Percentiles rank a stretch among this genome's conserved stretches.
These are phyloP conservation scores for Atethmia centrago DNA, from an alignment of 2,888 invertebrate genomes.

Conservation along the genomic window DNA sequence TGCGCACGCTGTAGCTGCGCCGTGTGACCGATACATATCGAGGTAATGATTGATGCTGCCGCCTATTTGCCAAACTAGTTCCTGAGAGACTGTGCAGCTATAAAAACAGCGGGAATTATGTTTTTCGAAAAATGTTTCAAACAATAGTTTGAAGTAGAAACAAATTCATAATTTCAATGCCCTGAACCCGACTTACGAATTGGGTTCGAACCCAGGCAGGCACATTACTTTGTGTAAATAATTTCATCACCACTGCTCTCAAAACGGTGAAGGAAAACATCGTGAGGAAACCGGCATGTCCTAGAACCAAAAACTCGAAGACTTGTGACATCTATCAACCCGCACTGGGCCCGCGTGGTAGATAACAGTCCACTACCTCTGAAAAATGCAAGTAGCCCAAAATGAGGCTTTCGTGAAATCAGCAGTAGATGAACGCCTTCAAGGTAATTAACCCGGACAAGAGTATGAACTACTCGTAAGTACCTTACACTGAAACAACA, in stretches of 20 bases:
- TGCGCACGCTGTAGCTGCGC: slow-evolving; percentile 57
- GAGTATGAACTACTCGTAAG: neutral
- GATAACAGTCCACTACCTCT: no score
- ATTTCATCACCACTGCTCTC: no score
- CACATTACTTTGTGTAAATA: no score
- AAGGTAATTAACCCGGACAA: neutral
- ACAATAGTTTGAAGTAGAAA: neutral
- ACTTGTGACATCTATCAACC: no score
- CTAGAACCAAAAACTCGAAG: no score
- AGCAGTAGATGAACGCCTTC: neutral
- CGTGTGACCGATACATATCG: slow-evolving; percentile 87
- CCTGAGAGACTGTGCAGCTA: slow-evolving; percentile 52
- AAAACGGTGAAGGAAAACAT: no score
- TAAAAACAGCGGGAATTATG: slow-evolving; percentile 15
- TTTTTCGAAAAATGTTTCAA: neutral
- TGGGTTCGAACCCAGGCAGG: no score
- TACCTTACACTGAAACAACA: neutral
- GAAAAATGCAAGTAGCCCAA: neutral
- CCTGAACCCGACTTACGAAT: no score
- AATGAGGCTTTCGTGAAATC: neutral
- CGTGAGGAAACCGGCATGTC: no score
- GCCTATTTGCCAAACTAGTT: slow-evolving; percentile 83
- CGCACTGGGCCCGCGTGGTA: no score
- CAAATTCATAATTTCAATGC: neutral
- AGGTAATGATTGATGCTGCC: slow-evolving; percentile 84